Percentiles rank a stretch among this genome's conserved stretches.
These are phyloP conservation scores for Pontoporia blainvillei DNA, from an alignment of 2,113 vertebrate genomes.

Conservation along the genomic window DNA sequence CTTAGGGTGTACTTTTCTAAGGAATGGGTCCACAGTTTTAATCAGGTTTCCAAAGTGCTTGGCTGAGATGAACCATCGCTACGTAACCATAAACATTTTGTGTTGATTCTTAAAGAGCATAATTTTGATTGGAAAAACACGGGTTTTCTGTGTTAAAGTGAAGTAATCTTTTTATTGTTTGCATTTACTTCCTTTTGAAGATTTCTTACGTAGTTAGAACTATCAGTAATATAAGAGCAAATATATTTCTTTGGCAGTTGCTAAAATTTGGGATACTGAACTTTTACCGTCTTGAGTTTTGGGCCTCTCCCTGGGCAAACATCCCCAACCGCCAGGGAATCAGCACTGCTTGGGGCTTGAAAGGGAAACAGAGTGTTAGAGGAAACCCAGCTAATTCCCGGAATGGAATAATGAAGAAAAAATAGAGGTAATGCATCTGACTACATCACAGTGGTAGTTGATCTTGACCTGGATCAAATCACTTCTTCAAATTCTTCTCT, in stretches of 20 bases:
- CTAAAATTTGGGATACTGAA: background rate
- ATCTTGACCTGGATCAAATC: background rate
- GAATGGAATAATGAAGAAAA: background rate
- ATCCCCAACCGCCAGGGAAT: fast-evolving
- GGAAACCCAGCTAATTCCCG: background rate
- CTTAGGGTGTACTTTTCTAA: background rate
- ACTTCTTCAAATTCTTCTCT: background rate
- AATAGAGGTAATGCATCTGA: background rate
- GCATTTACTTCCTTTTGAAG: background rate
- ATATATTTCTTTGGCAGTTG: background rate
- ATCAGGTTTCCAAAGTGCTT: background rate
- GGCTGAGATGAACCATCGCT: background rate
- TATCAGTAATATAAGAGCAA: background rate
- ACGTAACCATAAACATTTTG: background rate
- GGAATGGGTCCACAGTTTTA: background rate
- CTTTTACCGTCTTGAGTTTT: background rate
- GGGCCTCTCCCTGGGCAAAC: background rate
- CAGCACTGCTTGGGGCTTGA: background rate
- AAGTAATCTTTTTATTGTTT: background rate
- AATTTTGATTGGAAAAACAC: background rate
- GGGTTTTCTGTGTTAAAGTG: background rate
- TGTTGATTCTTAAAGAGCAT: background rate
- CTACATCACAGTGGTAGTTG: background rate
- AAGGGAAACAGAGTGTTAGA: background rate
- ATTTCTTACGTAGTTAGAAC: background rate